Percentiles rank a stretch among this genome's conserved stretches.
phyloP scores from a whole-genome alignment of 2,797 vertebrate genomes.

The Semotilus atromaculatus region DNA sequence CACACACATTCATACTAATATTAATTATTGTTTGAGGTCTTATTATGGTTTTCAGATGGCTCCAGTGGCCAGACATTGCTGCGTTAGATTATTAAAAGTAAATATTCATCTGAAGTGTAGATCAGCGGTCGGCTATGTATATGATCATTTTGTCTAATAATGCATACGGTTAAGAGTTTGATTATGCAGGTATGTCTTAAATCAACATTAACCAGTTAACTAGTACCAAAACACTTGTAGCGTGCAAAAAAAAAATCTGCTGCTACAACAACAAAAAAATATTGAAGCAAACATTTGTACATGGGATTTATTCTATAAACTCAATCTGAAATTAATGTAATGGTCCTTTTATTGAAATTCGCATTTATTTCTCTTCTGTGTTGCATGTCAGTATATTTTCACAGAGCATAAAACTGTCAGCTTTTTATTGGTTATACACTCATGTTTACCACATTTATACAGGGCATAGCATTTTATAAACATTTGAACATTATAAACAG shows the following conservation, averaged over 20 bases:
- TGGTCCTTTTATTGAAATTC: background rate
- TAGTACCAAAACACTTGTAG: background rate
- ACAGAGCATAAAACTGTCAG: constrained; percentile 2
- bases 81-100: background rate
- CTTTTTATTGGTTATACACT: background rate
- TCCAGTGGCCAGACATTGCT: background rate
- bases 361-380: background rate
- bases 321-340: background rate
- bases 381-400: constrained; percentile 5
- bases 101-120: background rate
- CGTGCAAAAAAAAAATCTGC: background rate
- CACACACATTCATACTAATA: background rate
- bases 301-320: background rate
- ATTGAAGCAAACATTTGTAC: background rate
- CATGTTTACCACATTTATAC: background rate
- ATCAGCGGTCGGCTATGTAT: background rate
- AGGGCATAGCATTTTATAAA: background rate
- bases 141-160: background rate
- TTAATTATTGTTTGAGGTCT: background rate
- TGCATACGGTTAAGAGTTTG: background rate
- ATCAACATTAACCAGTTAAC: background rate
- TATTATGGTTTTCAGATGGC: background rate
- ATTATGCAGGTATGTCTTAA: background rate
- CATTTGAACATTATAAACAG: background rate
- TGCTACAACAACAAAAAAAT: background rate